Conservation (phyloP, 2,113 vertebrate genomes). For the Rana temporaria region DNA sequence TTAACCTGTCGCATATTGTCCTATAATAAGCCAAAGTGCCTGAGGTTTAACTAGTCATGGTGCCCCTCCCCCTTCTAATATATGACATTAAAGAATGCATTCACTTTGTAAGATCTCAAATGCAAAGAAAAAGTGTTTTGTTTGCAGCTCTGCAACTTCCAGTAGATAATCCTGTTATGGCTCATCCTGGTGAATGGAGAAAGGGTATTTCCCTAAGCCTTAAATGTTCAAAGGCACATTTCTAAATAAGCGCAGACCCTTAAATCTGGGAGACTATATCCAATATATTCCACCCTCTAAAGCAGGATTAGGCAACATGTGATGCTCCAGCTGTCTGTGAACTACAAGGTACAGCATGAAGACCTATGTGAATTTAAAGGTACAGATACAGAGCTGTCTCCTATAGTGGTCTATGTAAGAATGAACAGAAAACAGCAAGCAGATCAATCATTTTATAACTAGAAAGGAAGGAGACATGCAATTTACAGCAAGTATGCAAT, state of each 20-base stretch:
- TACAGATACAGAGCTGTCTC: too few species aligned
- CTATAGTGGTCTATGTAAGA: too few species aligned
- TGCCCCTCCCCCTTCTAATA: conserved; percentile 4
- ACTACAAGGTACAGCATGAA: not conserved
- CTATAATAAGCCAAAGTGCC: conserved; percentile 26
- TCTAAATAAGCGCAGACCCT: conserved; percentile 13
- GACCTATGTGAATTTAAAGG: too few species aligned
- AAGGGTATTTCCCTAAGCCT: conserved; percentile 45
- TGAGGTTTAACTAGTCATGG: conserved; percentile 15
- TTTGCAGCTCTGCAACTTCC: conserved; percentile 37
- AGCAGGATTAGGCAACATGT: not conserved
- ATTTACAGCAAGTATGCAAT: too few species aligned
- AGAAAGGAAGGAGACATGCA: too few species aligned
- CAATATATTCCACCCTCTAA: conserved; percentile 22
- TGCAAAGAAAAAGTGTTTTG: conserved; percentile 19
- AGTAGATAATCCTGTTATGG: conserved; percentile 60
- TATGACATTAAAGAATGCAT: conserved; percentile 15
- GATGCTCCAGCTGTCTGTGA: not conserved
- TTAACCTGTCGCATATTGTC: conserved; percentile 4
- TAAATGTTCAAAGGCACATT: conserved; percentile 38
- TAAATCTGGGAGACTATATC: conserved; percentile 18
- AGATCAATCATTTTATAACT: too few species aligned
- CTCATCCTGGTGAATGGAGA: conserved; percentile 52
- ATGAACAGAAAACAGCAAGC: too few species aligned
- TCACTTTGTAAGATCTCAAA: conserved; percentile 7